Percentiles rank a stretch among this genome's conserved stretches.
Conservation (phyloP, 2,888 invertebrate genomes). For the Pandemis heparana region DNA sequence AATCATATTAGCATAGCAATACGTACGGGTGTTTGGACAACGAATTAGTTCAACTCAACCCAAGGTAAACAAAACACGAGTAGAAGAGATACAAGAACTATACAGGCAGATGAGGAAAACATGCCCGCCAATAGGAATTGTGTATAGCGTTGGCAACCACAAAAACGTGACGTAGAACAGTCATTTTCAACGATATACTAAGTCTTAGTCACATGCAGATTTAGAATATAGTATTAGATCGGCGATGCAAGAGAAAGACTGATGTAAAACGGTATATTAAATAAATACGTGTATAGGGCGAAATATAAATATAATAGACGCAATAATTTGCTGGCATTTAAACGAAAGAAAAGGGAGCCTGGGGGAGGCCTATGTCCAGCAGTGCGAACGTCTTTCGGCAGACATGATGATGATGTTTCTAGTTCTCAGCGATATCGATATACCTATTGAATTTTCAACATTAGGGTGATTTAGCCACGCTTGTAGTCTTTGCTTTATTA, state of each 20-base stretch:
- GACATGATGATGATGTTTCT: too few species aligned
- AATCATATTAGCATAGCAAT: neutral
- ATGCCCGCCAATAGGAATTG: slow-evolving; percentile 23
- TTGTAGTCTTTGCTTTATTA: too few species aligned
- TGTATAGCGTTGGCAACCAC: slow-evolving; percentile 27
- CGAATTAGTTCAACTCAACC: neutral
- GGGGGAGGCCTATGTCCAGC: too few species aligned
- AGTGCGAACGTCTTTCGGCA: too few species aligned
- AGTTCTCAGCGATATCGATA: neutral
- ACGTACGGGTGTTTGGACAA: neutral
- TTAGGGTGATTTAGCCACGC: neutral
- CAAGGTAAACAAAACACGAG: neutral
- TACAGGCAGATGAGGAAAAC: slow-evolving; percentile 33
- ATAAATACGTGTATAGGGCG: too few species aligned
- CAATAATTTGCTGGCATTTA: too few species aligned
- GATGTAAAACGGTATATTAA: too few species aligned
- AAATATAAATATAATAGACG: too few species aligned
- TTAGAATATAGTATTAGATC: too few species aligned
- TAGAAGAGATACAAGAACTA: slow-evolving; percentile 14
- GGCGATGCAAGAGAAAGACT: too few species aligned
- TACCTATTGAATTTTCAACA: neutral
- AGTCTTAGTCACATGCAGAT: neutral
- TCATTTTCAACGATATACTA: neutral
- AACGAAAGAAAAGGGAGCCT: too few species aligned
- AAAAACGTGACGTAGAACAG: slow-evolving; percentile 30